These are phyloP conservation scores for Eudemis profundana DNA, from an alignment of 2,888 invertebrate genomes.

Conservation along the genomic window DNA sequence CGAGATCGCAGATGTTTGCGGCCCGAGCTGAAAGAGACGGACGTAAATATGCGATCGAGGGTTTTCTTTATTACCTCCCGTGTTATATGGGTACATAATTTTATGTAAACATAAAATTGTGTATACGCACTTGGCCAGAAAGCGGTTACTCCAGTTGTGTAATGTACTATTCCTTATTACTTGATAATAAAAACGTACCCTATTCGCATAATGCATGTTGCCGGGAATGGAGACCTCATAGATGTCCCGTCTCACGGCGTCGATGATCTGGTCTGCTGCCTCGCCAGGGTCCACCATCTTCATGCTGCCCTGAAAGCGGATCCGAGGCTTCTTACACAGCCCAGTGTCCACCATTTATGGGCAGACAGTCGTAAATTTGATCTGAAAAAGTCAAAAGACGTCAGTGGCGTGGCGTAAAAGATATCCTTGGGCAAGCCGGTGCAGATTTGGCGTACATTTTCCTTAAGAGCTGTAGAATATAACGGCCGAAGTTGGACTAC, in stretches of 20 bases:
- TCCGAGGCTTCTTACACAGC: conserved; percentile 89
- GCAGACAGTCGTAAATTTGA: conserved; percentile 92
- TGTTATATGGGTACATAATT: neutral
- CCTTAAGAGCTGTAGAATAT: too few relatives aligned
- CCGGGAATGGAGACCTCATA: conserved; percentile 87
- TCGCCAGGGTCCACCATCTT: conserved; percentile 85
- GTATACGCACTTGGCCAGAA: too few relatives aligned
- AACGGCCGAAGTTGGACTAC: too few relatives aligned
- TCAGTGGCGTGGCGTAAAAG: too few relatives aligned
- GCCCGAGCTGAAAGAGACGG: too few relatives aligned
- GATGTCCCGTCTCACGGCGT: conserved; percentile 87
- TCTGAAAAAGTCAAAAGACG: conserved; percentile 69
- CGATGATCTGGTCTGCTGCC: conserved; percentile 87
- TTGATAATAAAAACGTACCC: conserved; percentile 63
- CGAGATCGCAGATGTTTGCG: too few relatives aligned
- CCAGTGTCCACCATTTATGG: conserved; percentile 96
- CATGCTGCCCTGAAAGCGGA: conserved; percentile 87
- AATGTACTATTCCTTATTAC: too few relatives aligned
- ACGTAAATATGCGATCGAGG: too few relatives aligned
- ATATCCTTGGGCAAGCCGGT: too few relatives aligned
- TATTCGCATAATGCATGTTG: conserved; percentile 80
- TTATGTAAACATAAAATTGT: neutral
- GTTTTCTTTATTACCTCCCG: too few relatives aligned
- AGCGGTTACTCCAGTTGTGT: too few relatives aligned
- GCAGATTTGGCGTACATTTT: too few relatives aligned